phyloP scores from a whole-genome alignment of 1,140 invertebrate species.

The Grapholita molesta region DNA sequence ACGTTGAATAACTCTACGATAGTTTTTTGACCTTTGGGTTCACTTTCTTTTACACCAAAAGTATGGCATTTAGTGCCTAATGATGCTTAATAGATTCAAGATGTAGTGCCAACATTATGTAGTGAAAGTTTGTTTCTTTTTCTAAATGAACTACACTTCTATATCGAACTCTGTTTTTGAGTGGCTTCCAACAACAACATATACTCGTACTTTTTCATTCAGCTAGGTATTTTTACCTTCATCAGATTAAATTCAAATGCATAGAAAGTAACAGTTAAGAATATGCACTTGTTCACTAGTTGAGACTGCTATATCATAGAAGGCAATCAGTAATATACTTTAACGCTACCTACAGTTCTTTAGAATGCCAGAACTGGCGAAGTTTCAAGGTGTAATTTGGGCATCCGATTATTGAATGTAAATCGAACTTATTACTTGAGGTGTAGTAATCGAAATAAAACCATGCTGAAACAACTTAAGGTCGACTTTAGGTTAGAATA shows the following conservation, averaged over 20 bases:
- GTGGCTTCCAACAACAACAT: no score
- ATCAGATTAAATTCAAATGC: no score
- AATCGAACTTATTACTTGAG: neutral
- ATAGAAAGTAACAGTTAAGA: no score
- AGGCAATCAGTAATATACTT: no score
- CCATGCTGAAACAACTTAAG: neutral
- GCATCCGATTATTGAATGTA: constrained; percentile 1
- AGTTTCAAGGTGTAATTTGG: neutral
- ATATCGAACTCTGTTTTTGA: no score
- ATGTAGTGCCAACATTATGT: neutral
- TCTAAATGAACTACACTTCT: neutral
- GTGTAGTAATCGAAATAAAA: neutral
- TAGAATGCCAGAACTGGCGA: neutral
- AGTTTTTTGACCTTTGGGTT: neutral
- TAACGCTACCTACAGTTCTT: no score
- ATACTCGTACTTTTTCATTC: no score
- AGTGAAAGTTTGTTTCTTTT: neutral
- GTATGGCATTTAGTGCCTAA: neutral
- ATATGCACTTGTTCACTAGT: no score
- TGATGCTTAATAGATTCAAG: neutral
- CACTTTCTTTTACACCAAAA: constrained; percentile 11
- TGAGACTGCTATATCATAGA: no score
- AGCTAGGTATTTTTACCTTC: no score
- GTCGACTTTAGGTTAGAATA: neutral
- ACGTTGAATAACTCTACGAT: neutral